These are phyloP conservation scores for Cavia aperea DNA, from an alignment of 2,113 vertebrate species.

Conservation along the genomic window DNA sequence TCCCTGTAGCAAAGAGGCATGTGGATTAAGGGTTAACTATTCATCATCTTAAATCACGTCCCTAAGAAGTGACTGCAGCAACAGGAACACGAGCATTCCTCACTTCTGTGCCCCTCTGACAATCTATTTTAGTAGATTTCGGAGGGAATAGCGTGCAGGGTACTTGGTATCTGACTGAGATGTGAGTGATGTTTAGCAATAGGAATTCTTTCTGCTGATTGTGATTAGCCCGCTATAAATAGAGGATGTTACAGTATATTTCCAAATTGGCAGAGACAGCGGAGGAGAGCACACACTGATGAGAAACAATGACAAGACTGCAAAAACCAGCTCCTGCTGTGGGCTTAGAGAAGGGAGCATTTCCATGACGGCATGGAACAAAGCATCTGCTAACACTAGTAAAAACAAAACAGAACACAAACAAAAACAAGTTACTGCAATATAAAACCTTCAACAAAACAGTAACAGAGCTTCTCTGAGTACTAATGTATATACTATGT, in stretches of 20 bases:
- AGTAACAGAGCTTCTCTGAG: neutral
- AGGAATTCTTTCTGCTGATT: neutral
- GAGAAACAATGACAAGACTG: neutral
- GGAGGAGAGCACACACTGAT: neutral
- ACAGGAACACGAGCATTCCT: neutral
- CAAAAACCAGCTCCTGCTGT: neutral
- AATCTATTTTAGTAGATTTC: neutral
- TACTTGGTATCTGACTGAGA: neutral
- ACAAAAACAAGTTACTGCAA: neutral
- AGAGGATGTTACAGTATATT: neutral
- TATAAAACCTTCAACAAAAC: neutral
- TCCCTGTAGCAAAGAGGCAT: neutral
- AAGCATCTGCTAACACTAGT: neutral
- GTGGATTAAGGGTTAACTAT: constrained; percentile 1
- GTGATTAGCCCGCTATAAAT: neutral
- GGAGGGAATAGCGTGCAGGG: neutral
- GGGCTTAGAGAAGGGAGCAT: neutral
- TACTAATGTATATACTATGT: rapidly evolving
- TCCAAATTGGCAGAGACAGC: neutral
- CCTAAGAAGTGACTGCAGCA: neutral
- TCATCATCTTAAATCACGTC: constrained; percentile 4
- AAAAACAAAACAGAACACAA: neutral
- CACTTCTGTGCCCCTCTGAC: neutral
- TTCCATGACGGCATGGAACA: neutral
- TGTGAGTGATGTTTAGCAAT: neutral